phyloP scores from a whole-genome alignment of 2,113 vertebrate genomes.

The Zosterops hypoxanthus region DNA sequence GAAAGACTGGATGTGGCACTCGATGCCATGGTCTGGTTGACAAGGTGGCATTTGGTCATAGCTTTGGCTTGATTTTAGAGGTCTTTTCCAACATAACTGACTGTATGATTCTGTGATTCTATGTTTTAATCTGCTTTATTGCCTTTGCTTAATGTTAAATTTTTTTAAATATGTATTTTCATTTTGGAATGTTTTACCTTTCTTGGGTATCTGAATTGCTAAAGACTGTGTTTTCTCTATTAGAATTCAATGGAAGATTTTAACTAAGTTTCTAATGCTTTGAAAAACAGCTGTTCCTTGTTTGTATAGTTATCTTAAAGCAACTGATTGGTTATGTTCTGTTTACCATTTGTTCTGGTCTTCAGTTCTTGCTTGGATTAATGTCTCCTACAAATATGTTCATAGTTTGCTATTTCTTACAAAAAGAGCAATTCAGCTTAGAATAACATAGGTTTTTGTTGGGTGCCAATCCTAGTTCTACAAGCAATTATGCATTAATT shows the following conservation, averaged over 20 bases:
- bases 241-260: neutral
- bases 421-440: neutral
- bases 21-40: neutral
- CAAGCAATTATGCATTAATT: neutral
- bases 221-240: neutral
- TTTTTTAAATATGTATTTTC: neutral
- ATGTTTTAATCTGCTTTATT: neutral
- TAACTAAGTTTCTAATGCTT: neutral
- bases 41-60: neutral
- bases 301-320: neutral
- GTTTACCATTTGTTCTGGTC: neutral
- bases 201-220: neutral
- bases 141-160: neutral
- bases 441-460: neutral
- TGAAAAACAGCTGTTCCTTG: neutral
- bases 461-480: neutral
- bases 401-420: neutral
- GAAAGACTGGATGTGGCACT: neutral
- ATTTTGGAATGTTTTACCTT: neutral
- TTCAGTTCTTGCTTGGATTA: neutral
- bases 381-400: neutral
- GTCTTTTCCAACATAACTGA: neutral
- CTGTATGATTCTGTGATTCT: neutral
- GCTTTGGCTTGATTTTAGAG: neutral
- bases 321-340: neutral